phyloP scores from a whole-genome alignment of 2,113 vertebrate genomes.

The Hoplias malabaricus region DNA sequence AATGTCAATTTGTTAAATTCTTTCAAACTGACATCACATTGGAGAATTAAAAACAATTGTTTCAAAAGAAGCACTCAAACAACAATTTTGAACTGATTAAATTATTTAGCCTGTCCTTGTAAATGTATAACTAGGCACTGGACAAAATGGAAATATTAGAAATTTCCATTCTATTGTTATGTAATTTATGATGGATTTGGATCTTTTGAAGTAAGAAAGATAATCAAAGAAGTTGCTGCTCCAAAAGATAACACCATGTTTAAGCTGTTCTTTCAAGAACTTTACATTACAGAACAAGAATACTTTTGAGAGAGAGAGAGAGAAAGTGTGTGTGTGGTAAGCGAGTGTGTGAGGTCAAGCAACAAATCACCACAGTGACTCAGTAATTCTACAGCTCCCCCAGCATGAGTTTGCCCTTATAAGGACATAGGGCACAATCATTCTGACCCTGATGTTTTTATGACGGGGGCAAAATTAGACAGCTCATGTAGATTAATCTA shows the following conservation, averaged over 20 bases:
- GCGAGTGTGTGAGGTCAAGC: slow-evolving; percentile 17
- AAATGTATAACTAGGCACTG: not conserved
- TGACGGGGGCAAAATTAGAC: not conserved
- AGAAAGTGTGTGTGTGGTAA: not conserved
- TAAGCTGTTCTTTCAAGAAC: too few relatives aligned
- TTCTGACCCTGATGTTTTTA: not conserved
- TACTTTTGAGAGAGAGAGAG: not conserved
- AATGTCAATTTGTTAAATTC: not conserved
- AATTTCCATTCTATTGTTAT: not conserved
- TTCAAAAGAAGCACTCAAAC: not conserved
- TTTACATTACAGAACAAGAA: too few relatives aligned
- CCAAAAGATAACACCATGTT: too few relatives aligned
- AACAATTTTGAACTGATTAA: not conserved
- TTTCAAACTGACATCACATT: not conserved
- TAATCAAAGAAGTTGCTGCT: too few relatives aligned
- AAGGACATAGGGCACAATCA: slow-evolving; percentile 7
- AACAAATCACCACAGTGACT: slow-evolving; percentile 23
- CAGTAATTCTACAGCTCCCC: not conserved
- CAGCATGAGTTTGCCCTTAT: slow-evolving; percentile 38
- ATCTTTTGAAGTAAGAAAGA: too few relatives aligned
- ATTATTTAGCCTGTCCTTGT: not conserved
- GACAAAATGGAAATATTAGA: not conserved
- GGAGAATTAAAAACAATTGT: not conserved
- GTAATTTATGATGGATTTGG: not conserved
- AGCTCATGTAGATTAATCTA: not conserved